A percentile compares a stretch with the other conserved stretches of the same genome.
Evolutionary conservation across 2,888 invertebrate species (phyloP).

Genomic region (Nomada flava): DNA sequence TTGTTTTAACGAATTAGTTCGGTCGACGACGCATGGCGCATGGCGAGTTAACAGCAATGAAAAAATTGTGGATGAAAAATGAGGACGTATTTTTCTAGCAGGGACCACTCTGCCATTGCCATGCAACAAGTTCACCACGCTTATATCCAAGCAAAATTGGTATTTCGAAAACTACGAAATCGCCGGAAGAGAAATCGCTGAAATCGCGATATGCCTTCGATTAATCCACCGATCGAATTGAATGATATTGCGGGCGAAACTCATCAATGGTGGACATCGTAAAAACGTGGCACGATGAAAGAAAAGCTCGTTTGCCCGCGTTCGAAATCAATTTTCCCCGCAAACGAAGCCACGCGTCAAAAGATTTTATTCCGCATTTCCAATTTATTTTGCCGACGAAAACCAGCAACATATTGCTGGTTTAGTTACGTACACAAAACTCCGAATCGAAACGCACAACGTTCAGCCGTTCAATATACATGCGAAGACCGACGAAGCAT

Average conservation of each 20-base stretch:
- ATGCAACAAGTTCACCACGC: constrained; percentile 4
- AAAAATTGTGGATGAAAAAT: background rate
- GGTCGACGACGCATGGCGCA: background rate
- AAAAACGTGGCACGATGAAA: no score
- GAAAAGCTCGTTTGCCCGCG: background rate
- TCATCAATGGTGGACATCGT: background rate
- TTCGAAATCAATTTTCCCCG: background rate
- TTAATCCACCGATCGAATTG: background rate
- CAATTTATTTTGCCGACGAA: background rate
- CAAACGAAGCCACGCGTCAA: background rate
- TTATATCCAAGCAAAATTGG: background rate
- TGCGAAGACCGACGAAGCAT: no score
- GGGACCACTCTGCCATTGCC: background rate
- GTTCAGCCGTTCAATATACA: no score
- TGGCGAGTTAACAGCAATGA: background rate
- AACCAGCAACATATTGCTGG: background rate
- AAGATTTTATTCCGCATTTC: background rate
- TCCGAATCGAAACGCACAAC: no score
- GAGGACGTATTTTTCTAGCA: background rate
- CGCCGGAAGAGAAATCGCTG: background rate
- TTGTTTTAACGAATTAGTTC: background rate
- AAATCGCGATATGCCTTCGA: background rate
- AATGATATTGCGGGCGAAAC: background rate
- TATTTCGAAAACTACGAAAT: background rate
- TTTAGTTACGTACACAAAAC: background rate